Evolutionary conservation across 2,888 invertebrate species (phyloP), one percentile per base, ranked within the genome.

Genomic region (Scaptodrosophila latifasciaeformis): DNA sequence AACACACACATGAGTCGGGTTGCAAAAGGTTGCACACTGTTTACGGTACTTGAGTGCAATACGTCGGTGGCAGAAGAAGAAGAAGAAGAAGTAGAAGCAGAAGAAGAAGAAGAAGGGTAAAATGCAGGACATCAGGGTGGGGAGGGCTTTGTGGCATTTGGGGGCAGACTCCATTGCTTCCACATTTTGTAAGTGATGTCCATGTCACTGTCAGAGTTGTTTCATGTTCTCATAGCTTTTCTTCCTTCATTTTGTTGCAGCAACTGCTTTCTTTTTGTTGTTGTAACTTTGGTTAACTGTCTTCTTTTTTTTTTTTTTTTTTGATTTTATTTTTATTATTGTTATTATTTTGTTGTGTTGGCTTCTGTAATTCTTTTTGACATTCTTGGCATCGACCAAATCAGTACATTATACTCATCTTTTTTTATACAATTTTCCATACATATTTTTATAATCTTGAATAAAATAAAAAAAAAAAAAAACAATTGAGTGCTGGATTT

Each of bases 181-280:
- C 62, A 24, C 15, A 80, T 74, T 74, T 70, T 71, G 72, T 78
- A 78, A 76, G 76, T 81, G 75, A 76, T 72, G 69, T 78, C 54
- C 69, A 54, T 81, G 75, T 81, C 75, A 81, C 69, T 76, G 75
- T 81, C 75, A 75, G 59, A 65, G 64, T 37, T 53, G 53, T 53
- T 58, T 49, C 46, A 37, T 43, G 40, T 45, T 52, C 53, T 45
- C 45, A 30, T 46, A 58, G 53, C 40, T 63, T 51, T 46, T 50
- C 43, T 53, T 46, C 47, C 39, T 46, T 12, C 34, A 12, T 17
- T 29, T 48, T 37, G 24, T 37, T 30, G 9, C 29, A 10, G 4
- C 15, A 17, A 37, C 15, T 24, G 35, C 31, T 47, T 39, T 43
- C 27, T 47, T 55, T 57, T 47, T 45, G 19, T 35, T 39, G n/a